Conservation (phyloP, 2,113 vertebrate species). For the Anhinga rufa region DNA sequence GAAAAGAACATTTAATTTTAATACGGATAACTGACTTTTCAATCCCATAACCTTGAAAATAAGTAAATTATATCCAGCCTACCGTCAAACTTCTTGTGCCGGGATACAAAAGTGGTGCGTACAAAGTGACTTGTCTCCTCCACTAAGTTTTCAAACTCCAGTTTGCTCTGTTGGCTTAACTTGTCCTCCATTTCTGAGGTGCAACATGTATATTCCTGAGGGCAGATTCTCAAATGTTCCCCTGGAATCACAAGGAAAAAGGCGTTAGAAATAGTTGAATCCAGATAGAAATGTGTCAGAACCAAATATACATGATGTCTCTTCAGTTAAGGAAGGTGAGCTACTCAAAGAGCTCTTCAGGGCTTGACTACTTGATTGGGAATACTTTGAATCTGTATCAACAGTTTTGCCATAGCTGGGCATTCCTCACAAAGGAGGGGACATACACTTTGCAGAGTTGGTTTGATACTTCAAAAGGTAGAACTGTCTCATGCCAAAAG, state of each 20-base stretch:
- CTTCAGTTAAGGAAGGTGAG: background rate
- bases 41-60: background rate
- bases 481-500: background rate
- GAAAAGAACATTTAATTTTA: background rate
- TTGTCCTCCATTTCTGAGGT: slow-evolving; percentile 92
- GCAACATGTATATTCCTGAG: slow-evolving; percentile 91
- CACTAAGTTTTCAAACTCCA: slow-evolving; percentile 88
- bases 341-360: background rate
- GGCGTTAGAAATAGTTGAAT: background rate
- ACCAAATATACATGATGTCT: background rate
- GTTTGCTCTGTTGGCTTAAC: slow-evolving; percentile 87
- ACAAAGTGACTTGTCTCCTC: slow-evolving; percentile 90
- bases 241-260: slow-evolving; percentile 71
- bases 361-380: background rate
- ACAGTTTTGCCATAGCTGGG: background rate
- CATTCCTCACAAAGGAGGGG: background rate
- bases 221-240: slow-evolving; percentile 87
- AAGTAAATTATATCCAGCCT: slow-evolving; percentile 50
- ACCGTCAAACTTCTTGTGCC: slow-evolving; percentile 95
- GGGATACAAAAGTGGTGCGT: slow-evolving; percentile 86
- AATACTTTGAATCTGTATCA: background rate
- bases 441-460: background rate
- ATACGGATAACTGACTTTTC: background rate
- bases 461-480: background rate
- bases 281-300: background rate